These are phyloP conservation scores for Trichacis sp. DNA, from an alignment of 2,888 invertebrate species.

Conservation along the genomic window DNA sequence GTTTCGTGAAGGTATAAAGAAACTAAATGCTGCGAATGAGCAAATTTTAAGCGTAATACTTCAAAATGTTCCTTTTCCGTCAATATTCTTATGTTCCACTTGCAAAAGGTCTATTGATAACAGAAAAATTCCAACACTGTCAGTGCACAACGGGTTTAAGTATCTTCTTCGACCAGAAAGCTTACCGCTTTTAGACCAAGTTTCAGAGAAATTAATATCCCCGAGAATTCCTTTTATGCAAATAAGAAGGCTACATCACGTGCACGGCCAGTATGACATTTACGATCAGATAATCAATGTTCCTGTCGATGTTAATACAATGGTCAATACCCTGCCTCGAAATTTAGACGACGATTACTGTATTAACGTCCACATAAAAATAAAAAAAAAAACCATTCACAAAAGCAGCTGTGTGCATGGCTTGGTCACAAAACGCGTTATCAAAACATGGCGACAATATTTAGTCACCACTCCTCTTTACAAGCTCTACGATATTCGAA, in stretches of 20 bases:
- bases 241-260: conserved; percentile 16
- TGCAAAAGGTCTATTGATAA: too few relatives aligned
- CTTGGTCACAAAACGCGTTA: conserved; percentile 38
- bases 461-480: conserved; percentile 39
- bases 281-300: conserved; percentile 26
- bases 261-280: conserved; percentile 15
- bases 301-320: conserved; percentile 18
- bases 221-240: conserved; percentile 19
- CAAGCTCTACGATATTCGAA: conserved; percentile 18
- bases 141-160: too few relatives aligned
- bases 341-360: conserved; percentile 49
- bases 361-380: conserved; percentile 49
- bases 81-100: too few relatives aligned
- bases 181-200: too few relatives aligned
- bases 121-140: too few relatives aligned
- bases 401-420: conserved; percentile 48
- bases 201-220: background rate
- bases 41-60: too few relatives aligned
- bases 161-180: too few relatives aligned
- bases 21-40: too few relatives aligned
- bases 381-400: conserved; percentile 30
- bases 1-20: too few relatives aligned
- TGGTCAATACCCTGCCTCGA: conserved; percentile 21
- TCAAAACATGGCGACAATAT: conserved; percentile 47
- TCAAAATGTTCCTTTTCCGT: too few relatives aligned